Percentiles rank a stretch among this genome's conserved stretches.
phyloP scores from a whole-genome alignment of 2,888 invertebrate species.

The Standfussiana lucernea region DNA sequence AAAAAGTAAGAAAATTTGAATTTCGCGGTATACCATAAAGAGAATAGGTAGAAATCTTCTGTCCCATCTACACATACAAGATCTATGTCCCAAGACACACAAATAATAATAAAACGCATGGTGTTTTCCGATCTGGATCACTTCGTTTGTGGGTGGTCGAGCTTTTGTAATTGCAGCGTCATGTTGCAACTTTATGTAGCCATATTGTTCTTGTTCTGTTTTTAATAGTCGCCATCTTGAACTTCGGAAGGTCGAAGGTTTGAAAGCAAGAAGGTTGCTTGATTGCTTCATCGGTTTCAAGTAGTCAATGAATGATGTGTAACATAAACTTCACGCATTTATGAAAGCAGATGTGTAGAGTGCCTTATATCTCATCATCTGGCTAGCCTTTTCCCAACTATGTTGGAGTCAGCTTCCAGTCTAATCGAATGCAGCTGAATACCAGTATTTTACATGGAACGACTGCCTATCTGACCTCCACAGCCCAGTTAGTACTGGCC shows the following conservation, averaged over 20 bases:
- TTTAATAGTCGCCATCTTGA: slow-evolving; percentile 57
- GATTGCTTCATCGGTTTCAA: slow-evolving; percentile 30
- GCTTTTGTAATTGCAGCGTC: slow-evolving; percentile 60
- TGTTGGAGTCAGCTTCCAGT: too few species aligned
- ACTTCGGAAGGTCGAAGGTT: slow-evolving; percentile 36
- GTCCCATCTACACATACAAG: not conserved
- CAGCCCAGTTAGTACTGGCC: too few species aligned
- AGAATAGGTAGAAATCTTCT: slow-evolving; percentile 4
- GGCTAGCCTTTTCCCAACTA: too few species aligned
- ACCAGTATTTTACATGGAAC: too few species aligned
- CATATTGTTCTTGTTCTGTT: slow-evolving; percentile 54
- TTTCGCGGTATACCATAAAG: too few species aligned
- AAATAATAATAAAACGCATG: slow-evolving; percentile 54
- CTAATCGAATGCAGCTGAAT: too few species aligned
- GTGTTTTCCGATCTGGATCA: slow-evolving; percentile 62
- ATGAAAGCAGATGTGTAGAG: not conserved
- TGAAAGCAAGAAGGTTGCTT: slow-evolving; percentile 29
- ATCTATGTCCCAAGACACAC: slow-evolving; percentile 47
- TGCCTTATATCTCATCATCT: too few species aligned
- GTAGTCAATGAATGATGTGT: not conserved
- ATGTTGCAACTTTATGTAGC: slow-evolving; percentile 48
- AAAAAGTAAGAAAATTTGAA: too few species aligned
- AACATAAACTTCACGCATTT: not conserved
- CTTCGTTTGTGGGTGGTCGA: slow-evolving; percentile 60
- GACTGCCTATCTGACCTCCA: too few species aligned